Evolutionary conservation across 2,797 vertebrate species (phyloP).

Genomic region (Scarus forsteni): DNA sequence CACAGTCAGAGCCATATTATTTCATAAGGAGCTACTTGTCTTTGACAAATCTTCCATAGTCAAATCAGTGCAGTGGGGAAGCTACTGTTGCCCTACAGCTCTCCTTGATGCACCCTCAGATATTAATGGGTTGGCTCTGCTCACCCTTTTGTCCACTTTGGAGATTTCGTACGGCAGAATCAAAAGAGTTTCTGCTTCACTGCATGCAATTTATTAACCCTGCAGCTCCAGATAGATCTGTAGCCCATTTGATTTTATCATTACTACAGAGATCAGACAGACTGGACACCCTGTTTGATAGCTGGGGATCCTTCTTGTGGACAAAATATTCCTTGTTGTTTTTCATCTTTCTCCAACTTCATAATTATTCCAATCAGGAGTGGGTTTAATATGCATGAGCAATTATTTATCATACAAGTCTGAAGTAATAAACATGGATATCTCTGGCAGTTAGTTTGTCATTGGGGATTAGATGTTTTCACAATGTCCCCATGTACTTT

Average conservation of each 20-base stretch:
- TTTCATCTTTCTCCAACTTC: too few species aligned
- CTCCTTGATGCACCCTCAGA: slow-evolving; percentile 60
- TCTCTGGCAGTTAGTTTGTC: too few species aligned
- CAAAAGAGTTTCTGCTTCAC: slow-evolving; percentile 46
- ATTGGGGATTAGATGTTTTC: too few species aligned
- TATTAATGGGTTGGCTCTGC: slow-evolving; percentile 59
- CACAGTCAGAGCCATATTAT: slow-evolving; percentile 71
- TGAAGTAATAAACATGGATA: too few species aligned
- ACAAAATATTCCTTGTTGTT: background rate
- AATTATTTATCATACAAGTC: too few species aligned
- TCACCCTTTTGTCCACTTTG: slow-evolving; percentile 57
- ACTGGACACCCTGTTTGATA: slow-evolving; percentile 43
- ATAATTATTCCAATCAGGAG: too few species aligned
- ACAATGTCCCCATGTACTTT: too few species aligned
- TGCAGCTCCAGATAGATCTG: slow-evolving; percentile 27
- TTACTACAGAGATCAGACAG: slow-evolving; percentile 42
- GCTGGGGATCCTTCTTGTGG: slow-evolving; percentile 30
- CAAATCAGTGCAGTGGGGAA: slow-evolving; percentile 52
- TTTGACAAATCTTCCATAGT: slow-evolving; percentile 70
- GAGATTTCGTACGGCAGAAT: slow-evolving; percentile 51
- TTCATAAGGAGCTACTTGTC: slow-evolving; percentile 74
- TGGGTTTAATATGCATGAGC: too few species aligned
- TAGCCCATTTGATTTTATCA: slow-evolving; percentile 44
- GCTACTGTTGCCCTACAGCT: slow-evolving; percentile 63
- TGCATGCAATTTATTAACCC: slow-evolving; percentile 45